Evolutionary conservation across 2,797 vertebrate genomes (phyloP).

Genomic region (Siniperca obscura): DNA sequence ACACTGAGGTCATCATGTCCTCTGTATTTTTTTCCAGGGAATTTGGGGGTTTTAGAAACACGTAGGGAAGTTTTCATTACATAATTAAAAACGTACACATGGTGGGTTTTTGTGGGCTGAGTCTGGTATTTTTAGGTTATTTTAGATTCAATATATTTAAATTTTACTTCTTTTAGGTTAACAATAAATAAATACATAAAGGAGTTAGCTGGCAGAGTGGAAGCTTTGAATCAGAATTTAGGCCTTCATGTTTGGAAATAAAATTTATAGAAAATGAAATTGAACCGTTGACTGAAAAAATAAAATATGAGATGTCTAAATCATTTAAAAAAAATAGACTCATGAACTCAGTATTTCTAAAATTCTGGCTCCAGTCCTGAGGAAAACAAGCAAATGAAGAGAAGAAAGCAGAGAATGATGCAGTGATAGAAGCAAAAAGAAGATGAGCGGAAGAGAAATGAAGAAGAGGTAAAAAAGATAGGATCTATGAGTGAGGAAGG

Average conservation of each 20-base stretch:
- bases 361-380: background rate
- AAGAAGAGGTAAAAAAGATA: background rate
- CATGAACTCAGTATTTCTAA: background rate
- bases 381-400: background rate
- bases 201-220: background rate
- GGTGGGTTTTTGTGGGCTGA: background rate
- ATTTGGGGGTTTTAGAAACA: background rate
- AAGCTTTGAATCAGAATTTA: constrained; percentile 12
- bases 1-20: background rate
- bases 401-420: background rate
- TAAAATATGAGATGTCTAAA: background rate
- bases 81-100: background rate
- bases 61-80: background rate
- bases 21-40: background rate
- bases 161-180: background rate
- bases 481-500: constrained; percentile 11
- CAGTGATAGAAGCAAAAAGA: constrained; percentile 7
- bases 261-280: constrained; percentile 7
- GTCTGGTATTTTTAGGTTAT: background rate
- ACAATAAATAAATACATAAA: background rate
- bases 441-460: constrained; percentile 6
- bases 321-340: constrained; percentile 1
- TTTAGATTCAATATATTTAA: background rate
- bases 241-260: constrained; percentile 1
- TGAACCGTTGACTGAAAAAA: background rate